Conservation (phyloP, 1,140 invertebrate genomes). For the Platorchestia sp. region DNA sequence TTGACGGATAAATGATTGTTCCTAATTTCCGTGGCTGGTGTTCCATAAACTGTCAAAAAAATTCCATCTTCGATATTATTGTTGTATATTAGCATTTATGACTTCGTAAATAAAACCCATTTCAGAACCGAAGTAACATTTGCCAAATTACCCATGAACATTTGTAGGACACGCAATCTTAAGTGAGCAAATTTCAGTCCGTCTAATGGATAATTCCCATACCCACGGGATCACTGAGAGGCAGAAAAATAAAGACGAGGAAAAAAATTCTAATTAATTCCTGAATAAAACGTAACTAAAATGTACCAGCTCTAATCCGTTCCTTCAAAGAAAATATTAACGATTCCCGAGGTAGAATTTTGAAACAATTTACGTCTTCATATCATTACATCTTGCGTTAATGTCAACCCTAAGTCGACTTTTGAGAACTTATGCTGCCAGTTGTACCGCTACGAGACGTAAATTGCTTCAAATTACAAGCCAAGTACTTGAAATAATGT, state of each 20-base stretch:
- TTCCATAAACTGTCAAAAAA: neutral
- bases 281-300: too few relatives aligned
- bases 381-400: too few relatives aligned
- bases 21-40: neutral
- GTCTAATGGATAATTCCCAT: neutral
- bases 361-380: too few relatives aligned
- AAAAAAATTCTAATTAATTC: neutral
- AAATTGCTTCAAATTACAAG: neutral
- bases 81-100: neutral
- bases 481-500: neutral
- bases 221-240: neutral
- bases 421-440: too few relatives aligned
- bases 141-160: neutral
- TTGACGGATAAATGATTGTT: neutral
- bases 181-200: neutral
- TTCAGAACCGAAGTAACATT: neutral
- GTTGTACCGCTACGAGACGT: too few relatives aligned
- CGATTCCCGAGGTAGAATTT: too few relatives aligned
- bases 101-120: neutral
- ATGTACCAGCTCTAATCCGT: too few relatives aligned
- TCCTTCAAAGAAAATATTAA: too few relatives aligned
- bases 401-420: too few relatives aligned
- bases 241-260: neutral
- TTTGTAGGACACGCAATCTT: neutral
- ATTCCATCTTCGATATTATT: neutral